These are phyloP conservation scores for Temnothorax rugatulus DNA, from an alignment of 2,888 invertebrate species.

Conservation along the genomic window DNA sequence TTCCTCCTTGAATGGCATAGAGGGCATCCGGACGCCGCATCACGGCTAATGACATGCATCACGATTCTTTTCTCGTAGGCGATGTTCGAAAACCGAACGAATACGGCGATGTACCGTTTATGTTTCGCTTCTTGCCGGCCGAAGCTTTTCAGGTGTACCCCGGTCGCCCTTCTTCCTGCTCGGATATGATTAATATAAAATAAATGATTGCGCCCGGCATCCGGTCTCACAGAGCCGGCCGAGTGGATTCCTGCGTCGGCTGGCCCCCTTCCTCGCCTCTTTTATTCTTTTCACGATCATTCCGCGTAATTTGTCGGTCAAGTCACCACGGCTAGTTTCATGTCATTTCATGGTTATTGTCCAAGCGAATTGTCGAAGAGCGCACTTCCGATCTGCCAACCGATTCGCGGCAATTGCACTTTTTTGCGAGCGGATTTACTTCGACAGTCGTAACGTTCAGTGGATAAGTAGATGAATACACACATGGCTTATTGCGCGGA, in stretches of 20 bases:
- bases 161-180: constrained; percentile 81
- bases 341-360: constrained; percentile 85
- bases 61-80: constrained; percentile 77
- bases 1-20: constrained; percentile 78
- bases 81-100: constrained; percentile 74
- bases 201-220: constrained; percentile 84
- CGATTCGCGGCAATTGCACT: constrained; percentile 63
- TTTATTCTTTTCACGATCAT: constrained; percentile 80
- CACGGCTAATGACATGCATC: constrained; percentile 85
- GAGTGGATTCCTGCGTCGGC: constrained; percentile 44
- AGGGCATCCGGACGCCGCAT: constrained; percentile 82
- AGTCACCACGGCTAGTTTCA: constrained; percentile 85
- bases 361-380: constrained; percentile 81
- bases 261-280: constrained; percentile 74
- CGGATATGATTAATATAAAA: constrained; percentile 85
- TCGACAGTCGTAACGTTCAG: constrained; percentile 41
- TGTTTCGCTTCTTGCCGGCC: constrained; percentile 55
- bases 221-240: constrained; percentile 82
- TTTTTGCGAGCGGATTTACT: constrained; percentile 17
- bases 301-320: constrained; percentile 85
- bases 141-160: constrained; percentile 58
- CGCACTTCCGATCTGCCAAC: constrained; percentile 68
- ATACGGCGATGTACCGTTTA: constrained; percentile 70
- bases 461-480: constrained; percentile 26
- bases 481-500: background rate